A percentile compares a stretch with the other conserved stretches of the same genome.
These are phyloP conservation scores for Cardiocondyla obscurior DNA, from an alignment of 1,140 invertebrate genomes.

Conservation along the genomic window DNA sequence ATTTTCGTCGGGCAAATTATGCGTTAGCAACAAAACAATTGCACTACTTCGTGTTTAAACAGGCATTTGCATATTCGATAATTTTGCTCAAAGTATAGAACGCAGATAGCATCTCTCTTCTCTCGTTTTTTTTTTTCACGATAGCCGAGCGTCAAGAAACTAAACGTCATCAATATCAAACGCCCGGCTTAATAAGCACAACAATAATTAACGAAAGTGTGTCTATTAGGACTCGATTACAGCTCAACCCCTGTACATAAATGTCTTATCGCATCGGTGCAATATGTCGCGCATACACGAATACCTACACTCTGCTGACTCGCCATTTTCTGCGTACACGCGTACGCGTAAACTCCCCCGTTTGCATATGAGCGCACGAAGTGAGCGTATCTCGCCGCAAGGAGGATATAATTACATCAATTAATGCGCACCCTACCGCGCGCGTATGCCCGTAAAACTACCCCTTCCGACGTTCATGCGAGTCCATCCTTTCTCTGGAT, in stretches of 20 bases:
- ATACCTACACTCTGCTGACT: not conserved
- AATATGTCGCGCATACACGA: conserved; percentile 3
- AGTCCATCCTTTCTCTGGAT: not conserved
- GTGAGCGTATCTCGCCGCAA: conserved; percentile 41
- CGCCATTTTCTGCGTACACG: conserved; percentile 6
- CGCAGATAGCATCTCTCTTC: not conserved
- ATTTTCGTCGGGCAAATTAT: not conserved
- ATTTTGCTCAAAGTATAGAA: not conserved
- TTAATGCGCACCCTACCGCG: conserved; percentile 59
- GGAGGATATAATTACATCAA: conserved; percentile 74
- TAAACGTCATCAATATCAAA: conserved; percentile 22
- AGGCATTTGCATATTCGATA: not conserved
- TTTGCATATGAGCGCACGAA: not conserved
- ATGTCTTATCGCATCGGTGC: conserved; percentile 52
- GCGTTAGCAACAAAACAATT: not conserved
- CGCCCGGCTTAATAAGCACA: conserved; percentile 72
- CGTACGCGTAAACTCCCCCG: not conserved
- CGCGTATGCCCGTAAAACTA: conserved; percentile 18
- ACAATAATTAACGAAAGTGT: conserved; percentile 77
- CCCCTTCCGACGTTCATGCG: not conserved
- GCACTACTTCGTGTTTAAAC: not conserved
- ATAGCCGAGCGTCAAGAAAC: not conserved
- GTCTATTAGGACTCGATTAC: conserved; percentile 72
- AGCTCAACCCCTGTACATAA: conserved; percentile 62
- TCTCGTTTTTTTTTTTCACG: not conserved